Evolutionary conservation across 2,797 vertebrate species (phyloP), one percentile per base, ranked within the genome.

Genomic region (Poeciliopsis paucimaculata): DNA sequence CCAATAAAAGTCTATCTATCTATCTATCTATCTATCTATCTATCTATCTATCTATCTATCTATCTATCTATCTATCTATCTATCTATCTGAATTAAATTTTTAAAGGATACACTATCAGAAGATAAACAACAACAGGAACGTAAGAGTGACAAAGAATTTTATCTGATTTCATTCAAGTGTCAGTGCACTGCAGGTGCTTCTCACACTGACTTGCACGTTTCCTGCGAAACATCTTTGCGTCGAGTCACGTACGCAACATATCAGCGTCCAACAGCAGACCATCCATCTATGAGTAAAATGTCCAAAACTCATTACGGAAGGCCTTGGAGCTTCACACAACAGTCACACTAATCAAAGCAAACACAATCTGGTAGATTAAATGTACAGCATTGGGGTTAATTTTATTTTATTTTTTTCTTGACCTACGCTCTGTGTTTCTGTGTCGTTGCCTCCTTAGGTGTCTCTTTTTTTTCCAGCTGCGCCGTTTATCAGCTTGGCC

Each of bases 301-400:
- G 49, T 71, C 66, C 60, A 68, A 51, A 70, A 80, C 15, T 76
- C 60, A 75, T 84, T 31, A 77, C 7, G 3, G 16, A 41, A 73
- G 75, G 53, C 57, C 49, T 83, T 20, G 71, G 73, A 64, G 78
- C 80, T 60, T 23, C 71, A 46, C 64, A 76, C 2, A 76, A 64
- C n/a, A 76, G 15, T 7, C 28, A 28, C 5, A 73, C 85, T 64
- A 78, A 88, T 87, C 73, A 55, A 45, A 82, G 53, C 2, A 79
- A 80, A 82, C 74, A 4, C 81, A 51, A 79, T 36, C 6, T 71
- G 72, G 70, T 11, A 41, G 49, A 78, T 10, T 71, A n/a, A 79
- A 34, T 76, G 41, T 75, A 13, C 23, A 31, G 31, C 18, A 64
- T 34, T n/a, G 9, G 15, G 26, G 43, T 39, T 39, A 28, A 4